Conservation (phyloP, 2,797 vertebrate species). For the Centroberyx gerrardi region DNA sequence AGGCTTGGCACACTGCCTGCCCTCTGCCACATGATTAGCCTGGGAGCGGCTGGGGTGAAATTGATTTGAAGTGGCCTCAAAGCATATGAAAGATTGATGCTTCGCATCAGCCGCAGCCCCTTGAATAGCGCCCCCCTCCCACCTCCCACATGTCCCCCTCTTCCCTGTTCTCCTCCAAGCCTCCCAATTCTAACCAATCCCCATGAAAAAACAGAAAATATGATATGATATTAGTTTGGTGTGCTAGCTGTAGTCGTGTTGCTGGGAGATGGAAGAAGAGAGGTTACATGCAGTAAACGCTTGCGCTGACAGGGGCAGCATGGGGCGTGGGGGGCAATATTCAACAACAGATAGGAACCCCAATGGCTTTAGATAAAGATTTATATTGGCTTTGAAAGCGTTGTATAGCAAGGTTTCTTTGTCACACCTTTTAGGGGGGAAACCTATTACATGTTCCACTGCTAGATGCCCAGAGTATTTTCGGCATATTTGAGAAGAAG, state of each 20-base stretch:
- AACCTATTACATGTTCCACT: slow-evolving; percentile 81
- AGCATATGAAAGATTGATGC: slow-evolving; percentile 89
- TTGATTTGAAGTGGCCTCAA: slow-evolving; percentile 88
- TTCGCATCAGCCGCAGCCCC: slow-evolving; percentile 74
- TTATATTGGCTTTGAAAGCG: slow-evolving; percentile 88
- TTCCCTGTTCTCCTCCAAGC: slow-evolving; percentile 60
- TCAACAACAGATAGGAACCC: slow-evolving; percentile 48
- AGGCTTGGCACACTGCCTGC: slow-evolving; percentile 75
- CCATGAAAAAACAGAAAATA: slow-evolving; percentile 27
- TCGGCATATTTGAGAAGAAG: slow-evolving; percentile 85
- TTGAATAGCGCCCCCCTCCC: slow-evolving; percentile 66
- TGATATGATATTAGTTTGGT: slow-evolving; percentile 45
- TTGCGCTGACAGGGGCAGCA: background rate
- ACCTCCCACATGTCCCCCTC: slow-evolving; percentile 68
- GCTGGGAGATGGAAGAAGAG: slow-evolving; percentile 42
- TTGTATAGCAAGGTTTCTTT: slow-evolving; percentile 78
- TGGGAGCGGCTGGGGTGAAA: slow-evolving; percentile 83
- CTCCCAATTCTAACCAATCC: slow-evolving; percentile 50
- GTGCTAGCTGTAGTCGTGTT: background rate
- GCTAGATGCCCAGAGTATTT: slow-evolving; percentile 83
- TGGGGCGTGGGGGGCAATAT: slow-evolving; percentile 12
- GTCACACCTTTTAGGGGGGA: slow-evolving; percentile 85
- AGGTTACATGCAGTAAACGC: slow-evolving; percentile 42
- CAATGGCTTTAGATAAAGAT: slow-evolving; percentile 88
- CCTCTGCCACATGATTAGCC: slow-evolving; percentile 85